Percentiles rank a stretch among this genome's conserved stretches.
Evolutionary conservation across 2,888 invertebrate species (phyloP).

Genomic region (Brachynemurus nebulosus): DNA sequence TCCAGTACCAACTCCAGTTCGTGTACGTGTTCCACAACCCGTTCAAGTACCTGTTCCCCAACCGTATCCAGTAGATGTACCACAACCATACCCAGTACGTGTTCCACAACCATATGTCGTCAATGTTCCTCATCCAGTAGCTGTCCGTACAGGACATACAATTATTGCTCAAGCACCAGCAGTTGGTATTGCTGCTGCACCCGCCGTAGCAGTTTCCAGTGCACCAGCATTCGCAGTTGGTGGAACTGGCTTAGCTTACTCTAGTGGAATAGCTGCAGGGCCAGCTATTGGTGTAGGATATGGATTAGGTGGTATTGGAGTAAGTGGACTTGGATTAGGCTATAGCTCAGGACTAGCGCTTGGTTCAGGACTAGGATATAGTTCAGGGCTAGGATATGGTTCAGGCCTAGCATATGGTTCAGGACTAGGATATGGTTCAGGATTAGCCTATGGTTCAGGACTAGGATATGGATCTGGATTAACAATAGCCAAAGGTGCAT

Average conservation of each 20-base stretch:
- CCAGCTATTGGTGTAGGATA: conserved; percentile 6
- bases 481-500: no score
- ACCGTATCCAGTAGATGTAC: conserved; percentile 25
- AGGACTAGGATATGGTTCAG: conserved; percentile 8
- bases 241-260: conserved; percentile 18
- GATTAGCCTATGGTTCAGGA: no score
- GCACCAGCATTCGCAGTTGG: no score
- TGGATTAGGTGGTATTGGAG: conserved; percentile 3
- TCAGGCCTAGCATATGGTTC: not conserved
- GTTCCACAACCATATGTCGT: conserved; percentile 16
- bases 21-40: conserved; percentile 35
- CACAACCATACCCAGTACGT: conserved; percentile 14
- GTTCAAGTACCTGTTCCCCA: conserved; percentile 36
- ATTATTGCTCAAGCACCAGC: conserved; percentile 23
- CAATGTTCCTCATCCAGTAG: conserved; percentile 30
- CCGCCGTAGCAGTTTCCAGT: no score
- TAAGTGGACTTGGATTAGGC: not conserved
- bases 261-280: conserved; percentile 20
- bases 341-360: conserved; percentile 6
- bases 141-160: conserved; percentile 32
- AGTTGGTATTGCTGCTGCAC: conserved; percentile 12
- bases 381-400: conserved; percentile 8
- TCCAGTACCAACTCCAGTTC: conserved; percentile 33
- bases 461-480: no score
- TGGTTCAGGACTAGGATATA: conserved; percentile 11